Evolutionary conservation across 2,113 vertebrate genomes (phyloP).

Genomic region (Nyctereutes procyonoides): DNA sequence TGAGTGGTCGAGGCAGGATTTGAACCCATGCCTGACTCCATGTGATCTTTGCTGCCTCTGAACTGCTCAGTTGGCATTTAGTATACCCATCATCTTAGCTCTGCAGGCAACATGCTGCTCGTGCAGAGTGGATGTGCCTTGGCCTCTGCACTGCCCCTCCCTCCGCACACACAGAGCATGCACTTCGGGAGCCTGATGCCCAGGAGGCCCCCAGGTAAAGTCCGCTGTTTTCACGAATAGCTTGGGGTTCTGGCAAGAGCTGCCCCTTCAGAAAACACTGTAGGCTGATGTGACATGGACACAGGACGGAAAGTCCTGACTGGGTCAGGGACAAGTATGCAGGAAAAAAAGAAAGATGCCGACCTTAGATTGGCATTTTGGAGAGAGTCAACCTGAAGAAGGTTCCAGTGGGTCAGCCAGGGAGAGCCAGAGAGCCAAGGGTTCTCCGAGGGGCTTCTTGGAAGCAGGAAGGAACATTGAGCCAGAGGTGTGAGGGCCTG

Average conservation of each 20-base stretch:
- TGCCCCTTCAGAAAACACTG: neutral
- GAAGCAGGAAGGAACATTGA: neutral
- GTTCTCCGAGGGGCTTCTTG: neutral
- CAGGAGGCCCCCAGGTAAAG: neutral
- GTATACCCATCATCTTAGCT: neutral
- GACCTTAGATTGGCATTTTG: neutral
- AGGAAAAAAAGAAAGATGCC: neutral
- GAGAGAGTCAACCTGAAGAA: rapidly evolving
- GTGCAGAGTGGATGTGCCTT: neutral
- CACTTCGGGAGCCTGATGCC: rapidly evolving
- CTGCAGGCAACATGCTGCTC: neutral
- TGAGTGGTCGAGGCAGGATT: neutral
- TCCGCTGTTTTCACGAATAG: rapidly evolving
- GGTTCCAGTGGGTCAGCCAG: no score
- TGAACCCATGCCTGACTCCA: neutral
- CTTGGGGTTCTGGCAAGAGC: neutral
- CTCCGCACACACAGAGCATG: no score
- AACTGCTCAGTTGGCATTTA: no score
- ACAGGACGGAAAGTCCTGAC: neutral
- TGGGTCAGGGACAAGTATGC: no score
- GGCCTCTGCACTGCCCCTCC: neutral
- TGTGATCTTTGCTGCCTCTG: neutral
- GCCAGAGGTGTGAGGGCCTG: neutral
- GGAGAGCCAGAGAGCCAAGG: neutral
- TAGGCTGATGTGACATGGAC: neutral